A percentile compares a stretch with the other conserved stretches of the same genome.
These are phyloP conservation scores for Crotalus viridis DNA, from an alignment of 2,113 vertebrate genomes.

Conservation along the genomic window DNA sequence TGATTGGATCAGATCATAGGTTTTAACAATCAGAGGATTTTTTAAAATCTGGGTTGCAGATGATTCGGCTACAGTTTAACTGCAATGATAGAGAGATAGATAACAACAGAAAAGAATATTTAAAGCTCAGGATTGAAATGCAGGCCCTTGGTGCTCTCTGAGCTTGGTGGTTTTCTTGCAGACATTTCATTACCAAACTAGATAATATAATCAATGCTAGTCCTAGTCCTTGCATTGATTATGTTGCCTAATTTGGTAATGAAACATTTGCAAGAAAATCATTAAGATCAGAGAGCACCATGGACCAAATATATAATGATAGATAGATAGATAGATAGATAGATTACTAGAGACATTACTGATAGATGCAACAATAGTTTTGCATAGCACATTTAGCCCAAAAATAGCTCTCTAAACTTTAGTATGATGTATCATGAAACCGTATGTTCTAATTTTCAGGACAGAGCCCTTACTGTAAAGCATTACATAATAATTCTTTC, in stretches of 20 bases:
- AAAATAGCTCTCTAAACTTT: background rate
- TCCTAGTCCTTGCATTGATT: background rate
- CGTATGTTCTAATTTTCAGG: background rate
- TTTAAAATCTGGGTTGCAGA: background rate
- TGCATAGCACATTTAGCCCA: too few species aligned
- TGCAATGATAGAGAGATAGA: background rate
- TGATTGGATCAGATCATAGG: background rate
- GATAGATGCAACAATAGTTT: too few species aligned
- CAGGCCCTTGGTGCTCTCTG: too few species aligned
- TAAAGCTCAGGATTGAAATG: background rate
- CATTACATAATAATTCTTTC: background rate
- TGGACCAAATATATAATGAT: too few species aligned
- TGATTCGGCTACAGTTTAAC: background rate
- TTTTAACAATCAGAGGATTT: background rate
- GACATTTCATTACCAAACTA: background rate
- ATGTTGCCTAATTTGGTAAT: background rate
- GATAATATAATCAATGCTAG: background rate
- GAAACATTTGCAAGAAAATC: background rate
- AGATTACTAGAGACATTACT: too few species aligned
- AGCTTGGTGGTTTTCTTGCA: background rate
- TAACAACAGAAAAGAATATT: background rate
- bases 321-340: too few species aligned
- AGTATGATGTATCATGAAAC: background rate
- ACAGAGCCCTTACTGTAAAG: background rate
- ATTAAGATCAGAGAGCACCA: background rate